These are phyloP conservation scores for Troilus luridus DNA, from an alignment of 2,888 invertebrate species.

Conservation along the genomic window DNA sequence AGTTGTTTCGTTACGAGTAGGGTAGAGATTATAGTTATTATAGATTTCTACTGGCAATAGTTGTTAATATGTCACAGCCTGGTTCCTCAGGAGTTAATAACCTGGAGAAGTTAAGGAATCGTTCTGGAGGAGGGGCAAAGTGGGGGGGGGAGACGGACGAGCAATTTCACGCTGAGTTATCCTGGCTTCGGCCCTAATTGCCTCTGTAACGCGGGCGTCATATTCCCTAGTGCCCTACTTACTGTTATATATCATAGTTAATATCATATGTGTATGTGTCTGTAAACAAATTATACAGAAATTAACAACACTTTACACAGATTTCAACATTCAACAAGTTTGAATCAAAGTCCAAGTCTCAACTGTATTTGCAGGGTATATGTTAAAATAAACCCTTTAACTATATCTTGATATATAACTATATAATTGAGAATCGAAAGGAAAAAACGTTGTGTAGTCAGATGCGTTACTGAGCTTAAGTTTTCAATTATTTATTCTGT, in stretches of 20 bases:
- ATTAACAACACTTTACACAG: too few relatives aligned
- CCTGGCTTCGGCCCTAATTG: conserved; percentile 16
- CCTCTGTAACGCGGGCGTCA: background rate
- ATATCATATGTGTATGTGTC: background rate
- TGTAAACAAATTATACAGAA: too few relatives aligned
- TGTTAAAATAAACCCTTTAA: too few relatives aligned
- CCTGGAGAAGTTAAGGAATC: background rate
- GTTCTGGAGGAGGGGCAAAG: background rate
- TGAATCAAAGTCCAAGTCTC: too few relatives aligned
- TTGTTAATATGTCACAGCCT: conserved; percentile 29
- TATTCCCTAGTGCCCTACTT: background rate
- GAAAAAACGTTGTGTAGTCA: too few relatives aligned
- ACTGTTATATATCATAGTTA: background rate
- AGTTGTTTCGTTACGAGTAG: background rate
- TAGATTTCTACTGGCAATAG: background rate
- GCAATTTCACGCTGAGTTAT: conserved; percentile 41
- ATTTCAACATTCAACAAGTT: too few relatives aligned
- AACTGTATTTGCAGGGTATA: too few relatives aligned
- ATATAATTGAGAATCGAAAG: too few relatives aligned
- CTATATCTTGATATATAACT: too few relatives aligned
- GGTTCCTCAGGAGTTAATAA: conserved; percentile 7
- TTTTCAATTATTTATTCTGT: too few relatives aligned
- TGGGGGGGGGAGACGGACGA: background rate
- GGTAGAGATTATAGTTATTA: background rate
- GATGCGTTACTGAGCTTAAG: too few relatives aligned